These are phyloP conservation scores for Momotus momota DNA, from an alignment of 2,797 vertebrate species.

Conservation along the genomic window DNA sequence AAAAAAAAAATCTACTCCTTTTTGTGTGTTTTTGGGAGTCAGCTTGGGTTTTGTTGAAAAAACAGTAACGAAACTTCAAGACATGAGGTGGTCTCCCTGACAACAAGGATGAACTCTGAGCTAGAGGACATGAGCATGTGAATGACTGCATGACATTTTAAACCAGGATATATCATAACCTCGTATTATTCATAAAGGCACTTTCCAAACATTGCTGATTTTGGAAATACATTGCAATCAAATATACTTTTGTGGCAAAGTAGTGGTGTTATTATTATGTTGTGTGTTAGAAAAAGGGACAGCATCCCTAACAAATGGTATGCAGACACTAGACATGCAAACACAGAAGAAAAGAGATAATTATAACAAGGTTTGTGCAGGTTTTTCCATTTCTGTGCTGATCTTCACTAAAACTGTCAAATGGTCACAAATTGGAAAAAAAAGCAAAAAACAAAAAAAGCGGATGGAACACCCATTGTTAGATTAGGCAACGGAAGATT, in stretches of 20 bases:
- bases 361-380: conserved; percentile 76
- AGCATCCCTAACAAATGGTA: conserved; percentile 70
- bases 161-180: not conserved
- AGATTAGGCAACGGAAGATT: conserved; percentile 38
- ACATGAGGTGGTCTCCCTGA: conserved; percentile 13
- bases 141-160: conserved; percentile 15
- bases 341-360: conserved; percentile 83
- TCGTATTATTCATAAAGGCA: conserved; percentile 12
- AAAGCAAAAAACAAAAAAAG: not conserved
- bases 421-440: conserved; percentile 26
- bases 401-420: conserved; percentile 41
- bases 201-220: not conserved
- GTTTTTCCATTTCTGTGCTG: conserved; percentile 75
- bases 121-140: not conserved
- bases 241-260: conserved; percentile 3
- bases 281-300: conserved; percentile 56
- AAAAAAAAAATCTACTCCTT: conserved; percentile 2
- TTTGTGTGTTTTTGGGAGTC: conserved; percentile 41
- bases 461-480: conserved; percentile 37
- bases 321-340: conserved; percentile 76
- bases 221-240: conserved; percentile 33
- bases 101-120: conserved; percentile 22
- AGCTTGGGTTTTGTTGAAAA: not conserved
- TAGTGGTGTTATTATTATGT: not conserved
- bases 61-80: conserved; percentile 15